phyloP scores from a whole-genome alignment of 2,113 vertebrate species.

The Amphiprion ocellaris region DNA sequence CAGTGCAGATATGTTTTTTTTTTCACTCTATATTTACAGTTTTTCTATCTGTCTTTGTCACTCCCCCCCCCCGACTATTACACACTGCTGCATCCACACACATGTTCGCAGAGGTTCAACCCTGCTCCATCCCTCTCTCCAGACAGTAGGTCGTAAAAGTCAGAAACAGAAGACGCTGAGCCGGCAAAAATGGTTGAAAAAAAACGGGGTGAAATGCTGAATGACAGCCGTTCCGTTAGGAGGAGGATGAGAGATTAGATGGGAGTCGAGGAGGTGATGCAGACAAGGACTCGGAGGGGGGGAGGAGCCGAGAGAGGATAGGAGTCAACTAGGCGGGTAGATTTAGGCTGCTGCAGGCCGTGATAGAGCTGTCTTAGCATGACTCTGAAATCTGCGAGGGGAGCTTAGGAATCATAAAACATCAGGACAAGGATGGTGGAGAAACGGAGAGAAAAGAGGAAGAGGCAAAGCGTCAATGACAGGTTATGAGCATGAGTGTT shows the following conservation, averaged over 20 bases:
- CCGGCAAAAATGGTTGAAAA: neutral
- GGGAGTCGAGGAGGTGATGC: conserved; percentile 45
- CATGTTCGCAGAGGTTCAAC: neutral
- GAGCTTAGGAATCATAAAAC: conserved; percentile 59
- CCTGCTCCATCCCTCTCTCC: conserved; percentile 4
- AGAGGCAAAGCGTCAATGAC: conserved; percentile 62
- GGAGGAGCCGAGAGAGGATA: conserved; percentile 17
- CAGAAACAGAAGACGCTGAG: conserved; percentile 45
- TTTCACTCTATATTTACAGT: neutral
- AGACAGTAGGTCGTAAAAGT: conserved; percentile 53
- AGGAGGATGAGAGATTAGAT: conserved; percentile 36
- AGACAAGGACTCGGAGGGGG: conserved; percentile 16
- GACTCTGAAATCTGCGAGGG: conserved; percentile 52
- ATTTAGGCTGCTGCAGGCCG: conserved; percentile 44
- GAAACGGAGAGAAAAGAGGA: conserved; percentile 37
- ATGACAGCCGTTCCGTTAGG: conserved; percentile 38
- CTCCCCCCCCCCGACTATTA: neutral
- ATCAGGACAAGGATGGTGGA: conserved; percentile 44
- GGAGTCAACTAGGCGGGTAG: conserved; percentile 48
- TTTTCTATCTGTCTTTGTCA: conserved; percentile 10
- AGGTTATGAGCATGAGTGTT: conserved; percentile 64
- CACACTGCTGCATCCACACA: neutral
- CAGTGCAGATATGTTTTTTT: neutral
- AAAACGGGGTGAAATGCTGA: conserved; percentile 10
- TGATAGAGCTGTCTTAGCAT: conserved; percentile 62